Evolutionary conservation across 2,888 invertebrate species (phyloP).

Genomic region (Lordiphosa fenestrarum): DNA sequence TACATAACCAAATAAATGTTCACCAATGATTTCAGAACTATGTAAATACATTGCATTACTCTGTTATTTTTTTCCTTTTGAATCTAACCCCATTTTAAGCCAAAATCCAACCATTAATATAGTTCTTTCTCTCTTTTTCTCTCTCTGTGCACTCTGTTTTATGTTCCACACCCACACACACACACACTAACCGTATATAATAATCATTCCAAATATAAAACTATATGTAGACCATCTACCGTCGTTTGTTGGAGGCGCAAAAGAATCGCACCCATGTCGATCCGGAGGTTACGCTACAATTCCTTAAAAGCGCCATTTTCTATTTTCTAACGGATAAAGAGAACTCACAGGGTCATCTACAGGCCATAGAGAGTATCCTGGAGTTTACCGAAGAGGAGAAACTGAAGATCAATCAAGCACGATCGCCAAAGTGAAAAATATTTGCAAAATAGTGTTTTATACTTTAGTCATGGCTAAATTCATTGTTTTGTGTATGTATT

Average conservation of each 20-base stretch:
- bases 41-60: slow-evolving; percentile 45
- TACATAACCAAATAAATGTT: slow-evolving; percentile 29
- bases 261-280: slow-evolving; percentile 88
- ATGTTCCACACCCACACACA: slow-evolving; percentile 9
- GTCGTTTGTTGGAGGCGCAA: slow-evolving; percentile 89
- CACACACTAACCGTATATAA: slow-evolving; percentile 4
- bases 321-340: slow-evolving; percentile 95
- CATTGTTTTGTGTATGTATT: slow-evolving; percentile 41
- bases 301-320: slow-evolving; percentile 95
- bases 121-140: too few relatives aligned
- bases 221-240: slow-evolving; percentile 88
- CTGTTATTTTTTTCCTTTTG: slow-evolving; percentile 20
- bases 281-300: slow-evolving; percentile 95
- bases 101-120: slow-evolving; percentile 1
- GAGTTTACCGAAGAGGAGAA: slow-evolving; percentile 92
- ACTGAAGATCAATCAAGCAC: slow-evolving; percentile 88
- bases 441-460: slow-evolving; percentile 59
- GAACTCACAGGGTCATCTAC: slow-evolving; percentile 91
- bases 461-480: slow-evolving; percentile 62
- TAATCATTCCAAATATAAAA: slow-evolving; percentile 11
- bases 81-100: slow-evolving; percentile 36
- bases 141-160: slow-evolving; percentile 28
- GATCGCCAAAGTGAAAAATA: slow-evolving; percentile 79
- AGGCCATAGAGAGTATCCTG: slow-evolving; percentile 94
- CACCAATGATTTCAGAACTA: slow-evolving; percentile 29